These are phyloP conservation scores for Formicarius rufipectus DNA, from an alignment of 2,113 vertebrate species.

Conservation along the genomic window DNA sequence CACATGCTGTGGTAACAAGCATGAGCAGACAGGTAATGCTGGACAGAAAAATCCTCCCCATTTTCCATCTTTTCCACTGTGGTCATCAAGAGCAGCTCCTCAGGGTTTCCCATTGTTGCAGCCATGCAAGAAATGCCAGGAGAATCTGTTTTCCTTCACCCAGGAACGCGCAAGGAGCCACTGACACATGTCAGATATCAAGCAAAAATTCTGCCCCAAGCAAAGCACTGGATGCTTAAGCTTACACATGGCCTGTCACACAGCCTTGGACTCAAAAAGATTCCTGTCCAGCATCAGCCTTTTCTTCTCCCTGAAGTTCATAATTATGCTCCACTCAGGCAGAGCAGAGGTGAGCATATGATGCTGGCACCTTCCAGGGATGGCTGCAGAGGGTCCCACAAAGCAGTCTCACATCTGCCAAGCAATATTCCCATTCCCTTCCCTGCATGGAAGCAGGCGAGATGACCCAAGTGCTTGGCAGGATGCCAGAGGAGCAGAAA, in stretches of 20 bases:
- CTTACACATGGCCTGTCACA: not conserved
- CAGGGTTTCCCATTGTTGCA: not conserved
- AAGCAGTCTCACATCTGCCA: not conserved
- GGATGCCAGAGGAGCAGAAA: not conserved
- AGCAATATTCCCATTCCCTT: not conserved
- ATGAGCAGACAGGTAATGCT: not conserved
- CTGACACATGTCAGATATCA: conserved; percentile 49
- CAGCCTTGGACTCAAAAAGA: conserved; percentile 20
- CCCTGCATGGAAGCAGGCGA: not conserved
- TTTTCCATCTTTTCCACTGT: not conserved
- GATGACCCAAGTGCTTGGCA: too few species aligned
- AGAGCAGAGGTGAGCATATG: accelerated
- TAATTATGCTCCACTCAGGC: not conserved
- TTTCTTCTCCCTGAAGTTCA: not conserved
- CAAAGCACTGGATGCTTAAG: conserved; percentile 11
- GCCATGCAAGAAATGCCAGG: not conserved
- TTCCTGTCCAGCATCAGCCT: not conserved
- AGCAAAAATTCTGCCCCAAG: conserved; percentile 22
- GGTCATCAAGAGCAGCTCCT: not conserved
- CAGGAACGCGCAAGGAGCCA: not conserved
- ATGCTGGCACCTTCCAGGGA: not conserved
- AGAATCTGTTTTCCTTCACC: not conserved
- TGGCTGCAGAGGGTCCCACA: not conserved
- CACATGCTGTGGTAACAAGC: accelerated
- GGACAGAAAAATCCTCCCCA: not conserved